Conservation (phyloP, 2,888 invertebrate genomes). For the Drosophila nr. perissopoda region DNA sequence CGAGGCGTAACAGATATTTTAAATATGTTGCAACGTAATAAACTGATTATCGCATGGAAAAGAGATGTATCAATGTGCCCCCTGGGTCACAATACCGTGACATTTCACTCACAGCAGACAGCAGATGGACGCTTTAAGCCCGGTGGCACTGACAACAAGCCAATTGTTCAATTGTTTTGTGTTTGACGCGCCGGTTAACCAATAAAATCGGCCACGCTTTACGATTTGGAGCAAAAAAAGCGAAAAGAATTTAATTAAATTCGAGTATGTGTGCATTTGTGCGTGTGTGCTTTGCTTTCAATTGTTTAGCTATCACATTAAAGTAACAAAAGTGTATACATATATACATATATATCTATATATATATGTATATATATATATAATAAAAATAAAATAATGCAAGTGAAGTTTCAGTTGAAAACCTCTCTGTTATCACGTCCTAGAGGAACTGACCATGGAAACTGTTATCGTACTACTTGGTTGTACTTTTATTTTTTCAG, state of each 20-base stretch:
- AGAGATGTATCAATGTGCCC: slow-evolving; percentile 31
- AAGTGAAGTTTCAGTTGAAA: slow-evolving; percentile 8
- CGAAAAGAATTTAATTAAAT: slow-evolving; percentile 41
- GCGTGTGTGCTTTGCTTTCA: slow-evolving; percentile 45
- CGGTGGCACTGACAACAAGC: slow-evolving; percentile 36
- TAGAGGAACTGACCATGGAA: slow-evolving; percentile 48
- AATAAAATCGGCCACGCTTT: slow-evolving; percentile 75
- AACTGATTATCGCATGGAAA: slow-evolving; percentile 36
- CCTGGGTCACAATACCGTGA: slow-evolving; percentile 61
- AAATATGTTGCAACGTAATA: slow-evolving; percentile 37
- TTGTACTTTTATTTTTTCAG: background rate
- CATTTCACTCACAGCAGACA: slow-evolving; percentile 43
- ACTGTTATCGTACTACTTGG: slow-evolving; percentile 26
- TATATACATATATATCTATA: background rate
- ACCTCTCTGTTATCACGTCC: slow-evolving; percentile 46
- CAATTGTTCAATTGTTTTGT: slow-evolving; percentile 77
- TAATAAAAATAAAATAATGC: background rate
- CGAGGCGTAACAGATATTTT: slow-evolving; percentile 28
- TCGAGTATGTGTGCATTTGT: slow-evolving; percentile 16
- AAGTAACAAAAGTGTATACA: slow-evolving; percentile 9
- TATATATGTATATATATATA: background rate
- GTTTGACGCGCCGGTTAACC: slow-evolving; percentile 56
- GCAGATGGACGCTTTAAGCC: slow-evolving; percentile 14
- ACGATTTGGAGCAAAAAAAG: slow-evolving; percentile 41
- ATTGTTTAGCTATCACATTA: slow-evolving; percentile 40